phyloP scores from a whole-genome alignment of 2,113 vertebrate genomes.

The Chionodraco myersi region DNA sequence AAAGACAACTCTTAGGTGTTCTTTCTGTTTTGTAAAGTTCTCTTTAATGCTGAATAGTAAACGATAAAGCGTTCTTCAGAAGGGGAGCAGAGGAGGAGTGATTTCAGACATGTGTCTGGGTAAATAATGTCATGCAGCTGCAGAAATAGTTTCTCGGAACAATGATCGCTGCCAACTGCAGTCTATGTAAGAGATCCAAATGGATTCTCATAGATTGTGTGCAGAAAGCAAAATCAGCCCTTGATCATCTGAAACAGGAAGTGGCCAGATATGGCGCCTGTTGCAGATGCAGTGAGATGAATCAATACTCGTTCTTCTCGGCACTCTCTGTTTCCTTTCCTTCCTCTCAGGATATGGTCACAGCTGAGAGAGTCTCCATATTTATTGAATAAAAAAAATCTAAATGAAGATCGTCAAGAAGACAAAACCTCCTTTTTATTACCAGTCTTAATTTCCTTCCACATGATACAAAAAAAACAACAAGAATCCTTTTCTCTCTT shows the following conservation, averaged over 20 bases:
- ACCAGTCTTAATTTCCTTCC: conserved; percentile 30
- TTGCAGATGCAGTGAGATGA: conserved; percentile 46
- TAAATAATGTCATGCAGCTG: conserved; percentile 6
- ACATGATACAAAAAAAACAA: background rate
- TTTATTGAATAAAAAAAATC: conserved; percentile 42
- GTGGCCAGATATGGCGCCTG: conserved; percentile 1
- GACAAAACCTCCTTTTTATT: conserved; percentile 27
- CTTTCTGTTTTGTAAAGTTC: background rate
- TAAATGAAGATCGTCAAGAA: conserved; percentile 14
- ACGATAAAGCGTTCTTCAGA: background rate
- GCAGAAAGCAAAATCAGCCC: background rate
- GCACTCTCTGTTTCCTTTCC: conserved; percentile 37
- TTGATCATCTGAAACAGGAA: conserved; percentile 36
- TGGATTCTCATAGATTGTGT: conserved; percentile 10
- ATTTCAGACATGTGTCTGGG: too few species aligned
- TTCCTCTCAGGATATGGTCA: conserved; percentile 54
- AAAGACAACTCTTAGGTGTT: background rate
- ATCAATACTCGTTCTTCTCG: conserved; percentile 53
- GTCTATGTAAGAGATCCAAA: background rate
- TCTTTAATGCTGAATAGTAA: background rate
- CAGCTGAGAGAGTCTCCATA: conserved; percentile 18
- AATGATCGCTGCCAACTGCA: background rate
- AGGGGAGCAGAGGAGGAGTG: too few species aligned
- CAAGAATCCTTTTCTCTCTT: background rate
- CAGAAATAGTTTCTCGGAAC: background rate